Percentiles rank a stretch among this genome's conserved stretches.
Conservation (phyloP, 2,888 invertebrate species). For the Drosophila fungiperda region DNA sequence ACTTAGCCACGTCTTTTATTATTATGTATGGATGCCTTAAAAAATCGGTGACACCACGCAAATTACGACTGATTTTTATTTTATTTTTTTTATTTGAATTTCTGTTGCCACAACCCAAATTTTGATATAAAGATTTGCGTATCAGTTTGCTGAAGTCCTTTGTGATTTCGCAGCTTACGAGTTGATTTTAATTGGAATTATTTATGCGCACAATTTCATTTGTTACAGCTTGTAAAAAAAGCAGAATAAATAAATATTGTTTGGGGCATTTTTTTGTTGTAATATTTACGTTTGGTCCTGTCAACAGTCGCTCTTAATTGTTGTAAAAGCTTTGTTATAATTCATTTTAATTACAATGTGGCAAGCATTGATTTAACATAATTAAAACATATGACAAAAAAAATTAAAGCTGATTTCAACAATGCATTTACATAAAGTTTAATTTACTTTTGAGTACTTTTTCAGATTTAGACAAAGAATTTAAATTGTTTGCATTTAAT, state of each 20-base stretch:
- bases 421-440: slow-evolving; percentile 10
- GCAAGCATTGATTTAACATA: slow-evolving; percentile 21
- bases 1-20: slow-evolving; percentile 69
- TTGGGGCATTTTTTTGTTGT: background rate
- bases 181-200: slow-evolving; percentile 36
- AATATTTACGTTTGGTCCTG: slow-evolving; percentile 6
- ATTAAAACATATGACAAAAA: slow-evolving; percentile 22
- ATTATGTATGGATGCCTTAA: slow-evolving; percentile 35
- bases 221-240: background rate
- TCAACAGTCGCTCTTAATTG: slow-evolving; percentile 24
- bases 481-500: slow-evolving; percentile 12
- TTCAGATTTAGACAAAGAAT: slow-evolving; percentile 1
- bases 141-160: slow-evolving; percentile 3
- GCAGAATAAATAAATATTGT: background rate
- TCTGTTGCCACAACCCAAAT: background rate
- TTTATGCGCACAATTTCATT: slow-evolving; percentile 7
- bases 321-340: slow-evolving; percentile 19
- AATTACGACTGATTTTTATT: slow-evolving; percentile 41
- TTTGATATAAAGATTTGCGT: slow-evolving; percentile 7
- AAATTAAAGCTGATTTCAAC: background rate
- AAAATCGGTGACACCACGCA: slow-evolving; percentile 30
- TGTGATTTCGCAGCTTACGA: slow-evolving; percentile 18
- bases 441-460: slow-evolving; percentile 15
- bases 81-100: slow-evolving; percentile 11
- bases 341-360: slow-evolving; percentile 39